phyloP scores from a whole-genome alignment of 2,888 invertebrate genomes.

The Ophion ellenae region DNA sequence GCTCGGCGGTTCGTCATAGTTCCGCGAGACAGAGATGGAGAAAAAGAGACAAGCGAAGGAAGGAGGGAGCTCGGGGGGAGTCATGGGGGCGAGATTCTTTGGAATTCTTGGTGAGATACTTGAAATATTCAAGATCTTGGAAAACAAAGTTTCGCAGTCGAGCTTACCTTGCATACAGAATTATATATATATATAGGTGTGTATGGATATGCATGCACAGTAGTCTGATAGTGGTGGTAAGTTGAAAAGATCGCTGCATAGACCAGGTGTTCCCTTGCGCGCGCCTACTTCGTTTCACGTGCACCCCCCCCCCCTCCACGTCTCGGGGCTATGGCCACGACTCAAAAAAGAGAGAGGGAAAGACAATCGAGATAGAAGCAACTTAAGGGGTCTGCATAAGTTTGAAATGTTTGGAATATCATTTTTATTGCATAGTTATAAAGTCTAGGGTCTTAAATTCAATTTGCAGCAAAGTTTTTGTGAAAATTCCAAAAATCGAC shows the following conservation, averaged over 20 bases:
- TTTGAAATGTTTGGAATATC: not conserved
- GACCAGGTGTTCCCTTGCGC: constrained; percentile 25
- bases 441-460: not conserved
- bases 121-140: constrained; percentile 67
- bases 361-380: not conserved
- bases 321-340: constrained; percentile 25
- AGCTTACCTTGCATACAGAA: constrained; percentile 24
- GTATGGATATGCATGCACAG: not conserved
- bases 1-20: constrained; percentile 52
- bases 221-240: constrained; percentile 20
- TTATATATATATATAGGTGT: constrained; percentile 14
- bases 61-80: not conserved
- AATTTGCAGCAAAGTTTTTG: not conserved
- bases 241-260: constrained; percentile 38
- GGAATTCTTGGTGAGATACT: constrained; percentile 65
- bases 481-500: not conserved
- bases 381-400: not conserved
- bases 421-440: not conserved
- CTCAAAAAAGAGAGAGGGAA: constrained; percentile 36
- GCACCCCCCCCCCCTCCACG: constrained; percentile 12
- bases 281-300: constrained; percentile 23
- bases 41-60: not conserved
- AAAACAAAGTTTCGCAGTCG: constrained; percentile 63
- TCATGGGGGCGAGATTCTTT: constrained; percentile 59
- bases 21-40: constrained; percentile 7